phyloP scores from a whole-genome alignment of 2,113 vertebrate genomes.

The Lamprologus tigripictilis region DNA sequence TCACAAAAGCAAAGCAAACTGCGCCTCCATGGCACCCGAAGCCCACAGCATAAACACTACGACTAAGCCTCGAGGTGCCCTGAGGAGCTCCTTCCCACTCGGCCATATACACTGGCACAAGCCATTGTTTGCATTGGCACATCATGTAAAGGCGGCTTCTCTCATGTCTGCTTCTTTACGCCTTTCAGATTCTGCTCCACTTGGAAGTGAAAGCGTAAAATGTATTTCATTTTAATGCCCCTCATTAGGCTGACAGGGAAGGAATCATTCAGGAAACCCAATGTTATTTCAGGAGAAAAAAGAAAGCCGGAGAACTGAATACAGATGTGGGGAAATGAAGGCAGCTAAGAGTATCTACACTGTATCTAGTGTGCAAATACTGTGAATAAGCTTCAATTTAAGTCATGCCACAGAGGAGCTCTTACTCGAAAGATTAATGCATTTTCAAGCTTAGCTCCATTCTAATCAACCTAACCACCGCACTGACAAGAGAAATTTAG shows the following conservation, averaged over 20 bases:
- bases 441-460: not conserved
- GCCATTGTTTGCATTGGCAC: conserved; percentile 60
- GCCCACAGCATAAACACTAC: conserved; percentile 31
- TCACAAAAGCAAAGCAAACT: not conserved
- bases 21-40: not conserved
- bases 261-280: conserved; percentile 30
- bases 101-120: conserved; percentile 22
- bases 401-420: not conserved
- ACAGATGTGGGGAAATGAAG: conserved; percentile 9
- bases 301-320: not conserved
- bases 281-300: conserved; percentile 27
- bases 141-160: conserved; percentile 24
- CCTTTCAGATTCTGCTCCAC: not conserved
- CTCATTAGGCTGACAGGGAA: conserved; percentile 40
- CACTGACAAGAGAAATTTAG: not conserved
- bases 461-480: not conserved
- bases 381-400: not conserved
- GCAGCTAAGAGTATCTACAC: not conserved
- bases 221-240: conserved; percentile 33
- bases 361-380: not conserved
- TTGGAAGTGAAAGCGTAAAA: not conserved
- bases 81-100: conserved; percentile 22
- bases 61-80: conserved; percentile 20
- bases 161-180: conserved; percentile 10
- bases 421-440: not conserved